phyloP scores from a whole-genome alignment of 2,888 invertebrate genomes.

The Gandaritis pyraliata region DNA sequence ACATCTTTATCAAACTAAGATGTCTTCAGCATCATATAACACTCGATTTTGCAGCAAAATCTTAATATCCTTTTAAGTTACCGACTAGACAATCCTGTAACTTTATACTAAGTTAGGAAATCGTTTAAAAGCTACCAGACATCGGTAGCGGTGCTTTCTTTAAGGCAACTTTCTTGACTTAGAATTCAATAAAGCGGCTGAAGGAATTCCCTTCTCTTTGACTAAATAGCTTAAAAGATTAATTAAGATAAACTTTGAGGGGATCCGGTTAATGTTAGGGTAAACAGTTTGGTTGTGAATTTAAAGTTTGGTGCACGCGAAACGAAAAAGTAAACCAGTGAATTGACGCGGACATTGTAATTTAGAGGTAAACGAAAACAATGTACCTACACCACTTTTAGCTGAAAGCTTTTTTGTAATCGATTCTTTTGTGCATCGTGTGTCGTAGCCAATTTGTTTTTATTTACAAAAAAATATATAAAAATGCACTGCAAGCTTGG shows the following conservation, averaged over 20 bases:
- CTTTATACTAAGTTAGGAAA: conserved; percentile 74
- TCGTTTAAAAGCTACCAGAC: conserved; percentile 71
- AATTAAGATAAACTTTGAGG: conserved; percentile 73
- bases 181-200: conserved; percentile 79
- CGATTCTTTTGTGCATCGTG: background rate
- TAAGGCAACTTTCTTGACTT: conserved; percentile 74
- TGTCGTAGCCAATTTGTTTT: no score
- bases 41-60: conserved; percentile 46
- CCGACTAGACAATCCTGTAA: conserved; percentile 66
- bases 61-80: conserved; percentile 52
- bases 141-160: conserved; percentile 77
- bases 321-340: conserved; percentile 12
- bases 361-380: conserved; percentile 5
- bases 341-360: conserved; percentile 8
- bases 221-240: conserved; percentile 80
- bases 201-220: conserved; percentile 79
- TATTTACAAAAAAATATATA: no score
- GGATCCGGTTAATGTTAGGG: conserved; percentile 64
- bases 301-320: conserved; percentile 42
- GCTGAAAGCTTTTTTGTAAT: conserved; percentile 11
- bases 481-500: no score
- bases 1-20: no score
- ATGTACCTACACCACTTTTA: conserved; percentile 3
- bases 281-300: conserved; percentile 60
- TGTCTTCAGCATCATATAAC: conserved; percentile 10